These are phyloP conservation scores for Erebia aethiops DNA, from an alignment of 2,888 invertebrate species.

Conservation along the genomic window DNA sequence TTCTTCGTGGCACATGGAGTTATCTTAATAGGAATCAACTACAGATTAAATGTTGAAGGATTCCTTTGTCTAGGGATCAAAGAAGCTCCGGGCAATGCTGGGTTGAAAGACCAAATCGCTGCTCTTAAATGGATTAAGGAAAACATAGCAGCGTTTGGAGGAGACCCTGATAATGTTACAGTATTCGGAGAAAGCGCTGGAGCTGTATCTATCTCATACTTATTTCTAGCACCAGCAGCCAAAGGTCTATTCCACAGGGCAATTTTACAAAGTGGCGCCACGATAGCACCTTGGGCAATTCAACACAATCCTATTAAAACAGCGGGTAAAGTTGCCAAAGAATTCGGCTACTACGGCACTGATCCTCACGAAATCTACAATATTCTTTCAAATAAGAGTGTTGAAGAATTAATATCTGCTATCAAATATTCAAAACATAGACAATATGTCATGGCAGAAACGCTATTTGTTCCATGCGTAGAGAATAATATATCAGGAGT, in stretches of 20 bases:
- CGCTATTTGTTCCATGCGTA: slow-evolving; percentile 69
- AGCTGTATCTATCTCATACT: slow-evolving; percentile 67
- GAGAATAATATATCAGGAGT: slow-evolving; percentile 67
- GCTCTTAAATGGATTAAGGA: slow-evolving; percentile 70
- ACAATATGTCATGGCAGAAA: slow-evolving; percentile 62
- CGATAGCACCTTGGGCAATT: slow-evolving; percentile 68
- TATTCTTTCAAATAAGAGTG: slow-evolving; percentile 60
- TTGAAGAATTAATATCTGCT: slow-evolving; percentile 59
- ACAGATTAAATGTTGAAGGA: slow-evolving; percentile 83
- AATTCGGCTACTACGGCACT: slow-evolving; percentile 66
- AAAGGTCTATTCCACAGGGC: slow-evolving; percentile 70
- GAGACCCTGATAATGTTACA: slow-evolving; percentile 69
- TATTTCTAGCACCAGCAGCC: slow-evolving; percentile 65
- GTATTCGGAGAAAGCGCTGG: slow-evolving; percentile 78
- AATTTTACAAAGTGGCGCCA: slow-evolving; percentile 71
- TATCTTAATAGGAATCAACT: slow-evolving; percentile 84
- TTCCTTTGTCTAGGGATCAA: slow-evolving; percentile 85
- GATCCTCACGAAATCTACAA: slow-evolving; percentile 65
- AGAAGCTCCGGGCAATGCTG: slow-evolving; percentile 86
- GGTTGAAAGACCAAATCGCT: slow-evolving; percentile 80
- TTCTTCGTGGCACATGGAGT: slow-evolving; percentile 83
- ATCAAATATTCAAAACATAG: slow-evolving; percentile 63
- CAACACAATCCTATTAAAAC: slow-evolving; percentile 67
- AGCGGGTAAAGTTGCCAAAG: slow-evolving; percentile 62
- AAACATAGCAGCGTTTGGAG: slow-evolving; percentile 70